These are phyloP conservation scores for Setipinna tenuifilis DNA, from an alignment of 2,797 vertebrate genomes.

Conservation along the genomic window DNA sequence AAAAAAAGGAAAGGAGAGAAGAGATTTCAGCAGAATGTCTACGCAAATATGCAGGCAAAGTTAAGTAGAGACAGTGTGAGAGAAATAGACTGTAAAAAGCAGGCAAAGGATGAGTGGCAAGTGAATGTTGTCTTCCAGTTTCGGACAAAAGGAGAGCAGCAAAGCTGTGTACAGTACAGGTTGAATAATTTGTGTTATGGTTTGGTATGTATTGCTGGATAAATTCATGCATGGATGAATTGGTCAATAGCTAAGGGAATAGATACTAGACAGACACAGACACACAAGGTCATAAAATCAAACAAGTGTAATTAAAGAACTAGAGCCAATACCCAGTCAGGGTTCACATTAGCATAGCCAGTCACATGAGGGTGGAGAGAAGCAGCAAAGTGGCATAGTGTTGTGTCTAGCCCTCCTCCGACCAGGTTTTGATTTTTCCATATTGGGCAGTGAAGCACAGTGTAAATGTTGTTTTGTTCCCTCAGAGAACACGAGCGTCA, in stretches of 20 bases:
- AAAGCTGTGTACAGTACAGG: background rate
- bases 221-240: background rate
- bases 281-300: background rate
- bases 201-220: background rate
- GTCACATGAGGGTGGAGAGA: background rate
- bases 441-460: background rate
- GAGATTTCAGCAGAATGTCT: background rate
- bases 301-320: background rate
- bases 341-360: too few relatives aligned
- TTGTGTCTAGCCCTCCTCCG: background rate
- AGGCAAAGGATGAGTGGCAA: background rate
- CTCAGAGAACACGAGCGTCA: background rate
- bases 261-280: background rate
- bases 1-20: background rate
- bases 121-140: background rate
- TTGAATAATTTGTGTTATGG: background rate
- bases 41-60: too few relatives aligned
- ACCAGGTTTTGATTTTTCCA: slow-evolving; percentile 22
- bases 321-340: background rate
- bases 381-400: background rate
- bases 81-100: too few relatives aligned
- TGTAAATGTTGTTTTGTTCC: slow-evolving; percentile 18
- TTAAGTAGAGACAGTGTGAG: too few relatives aligned
- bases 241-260: background rate
- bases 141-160: background rate